Evolutionary conservation across 2,888 invertebrate genomes (phyloP).

Genomic region (Cantharis rustica): DNA sequence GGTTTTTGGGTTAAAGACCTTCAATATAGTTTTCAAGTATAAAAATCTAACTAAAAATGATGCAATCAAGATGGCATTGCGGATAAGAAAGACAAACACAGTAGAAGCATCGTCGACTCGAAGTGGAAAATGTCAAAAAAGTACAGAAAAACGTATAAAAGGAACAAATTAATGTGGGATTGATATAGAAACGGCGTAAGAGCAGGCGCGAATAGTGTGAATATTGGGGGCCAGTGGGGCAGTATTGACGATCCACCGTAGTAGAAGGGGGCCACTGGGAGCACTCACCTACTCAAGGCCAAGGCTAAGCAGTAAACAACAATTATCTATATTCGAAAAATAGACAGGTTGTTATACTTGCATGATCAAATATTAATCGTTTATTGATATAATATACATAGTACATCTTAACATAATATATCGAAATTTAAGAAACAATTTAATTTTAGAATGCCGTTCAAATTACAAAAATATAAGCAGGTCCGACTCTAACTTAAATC

Average conservation of each 20-base stretch:
- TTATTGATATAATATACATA: background rate
- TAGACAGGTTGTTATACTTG: conserved; percentile 18
- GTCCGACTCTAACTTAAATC: background rate
- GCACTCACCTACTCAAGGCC: conserved; percentile 51
- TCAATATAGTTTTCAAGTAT: background rate
- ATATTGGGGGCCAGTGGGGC: conserved; percentile 49
- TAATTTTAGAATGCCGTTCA: background rate
- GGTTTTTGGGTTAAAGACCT: background rate
- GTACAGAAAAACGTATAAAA: background rate
- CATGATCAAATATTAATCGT: conserved; percentile 4
- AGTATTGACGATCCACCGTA: conserved; percentile 42
- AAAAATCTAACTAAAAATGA: background rate
- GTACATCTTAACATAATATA: too few species aligned
- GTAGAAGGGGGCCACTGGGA: conserved; percentile 40
- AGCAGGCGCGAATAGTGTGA: conserved; percentile 28
- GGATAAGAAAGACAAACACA: background rate
- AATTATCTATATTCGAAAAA: conserved; percentile 33
- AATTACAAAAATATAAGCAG: background rate
- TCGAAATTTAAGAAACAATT: background rate
- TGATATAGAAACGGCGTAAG: conserved; percentile 33
- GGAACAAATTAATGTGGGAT: conserved; percentile 31
- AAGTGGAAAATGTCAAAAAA: background rate
- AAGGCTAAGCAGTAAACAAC: conserved; percentile 49
- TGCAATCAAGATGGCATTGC: background rate
- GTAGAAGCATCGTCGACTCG: background rate